Percentiles rank a stretch among this genome's conserved stretches.
Evolutionary conservation across 2,888 invertebrate genomes (phyloP).

Genomic region (Tenthredo amoena): DNA sequence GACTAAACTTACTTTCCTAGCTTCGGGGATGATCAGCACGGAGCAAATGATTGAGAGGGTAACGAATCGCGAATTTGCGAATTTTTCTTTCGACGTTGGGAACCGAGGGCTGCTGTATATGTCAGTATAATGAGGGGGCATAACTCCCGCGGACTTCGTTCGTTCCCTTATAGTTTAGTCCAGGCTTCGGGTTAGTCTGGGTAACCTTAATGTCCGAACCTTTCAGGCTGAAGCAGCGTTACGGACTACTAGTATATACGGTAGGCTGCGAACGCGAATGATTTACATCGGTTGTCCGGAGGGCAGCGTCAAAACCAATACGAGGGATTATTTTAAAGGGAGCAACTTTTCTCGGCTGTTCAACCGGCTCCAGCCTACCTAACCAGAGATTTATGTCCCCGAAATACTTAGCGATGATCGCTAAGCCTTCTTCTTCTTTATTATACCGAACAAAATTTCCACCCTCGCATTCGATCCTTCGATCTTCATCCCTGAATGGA

Average conservation of each 20-base stretch:
- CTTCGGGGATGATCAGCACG: not conserved
- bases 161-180: not conserved
- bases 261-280: slow-evolving; percentile 59
- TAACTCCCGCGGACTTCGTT: slow-evolving; percentile 10
- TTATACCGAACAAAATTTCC: not conserved
- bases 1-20: not conserved
- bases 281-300: slow-evolving; percentile 69
- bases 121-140: slow-evolving; percentile 72
- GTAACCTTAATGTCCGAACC: slow-evolving; percentile 2
- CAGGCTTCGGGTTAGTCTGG: not conserved
- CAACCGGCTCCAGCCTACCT: not conserved
- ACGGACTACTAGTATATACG: not conserved
- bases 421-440: not conserved
- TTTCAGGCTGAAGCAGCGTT: not conserved
- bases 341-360: slow-evolving; percentile 43
- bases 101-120: slow-evolving; percentile 67
- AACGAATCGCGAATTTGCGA: not conserved
- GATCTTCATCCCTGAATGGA: not conserved
- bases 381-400: slow-evolving; percentile 41
- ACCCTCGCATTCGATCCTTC: not conserved
- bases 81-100: not conserved
- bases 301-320: slow-evolving; percentile 73
- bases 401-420: slow-evolving; percentile 31
- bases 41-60: not conserved
- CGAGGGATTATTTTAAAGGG: slow-evolving; percentile 66